phyloP scores from a whole-genome alignment of 2,113 vertebrate species.

The Pluvialis apricaria region DNA sequence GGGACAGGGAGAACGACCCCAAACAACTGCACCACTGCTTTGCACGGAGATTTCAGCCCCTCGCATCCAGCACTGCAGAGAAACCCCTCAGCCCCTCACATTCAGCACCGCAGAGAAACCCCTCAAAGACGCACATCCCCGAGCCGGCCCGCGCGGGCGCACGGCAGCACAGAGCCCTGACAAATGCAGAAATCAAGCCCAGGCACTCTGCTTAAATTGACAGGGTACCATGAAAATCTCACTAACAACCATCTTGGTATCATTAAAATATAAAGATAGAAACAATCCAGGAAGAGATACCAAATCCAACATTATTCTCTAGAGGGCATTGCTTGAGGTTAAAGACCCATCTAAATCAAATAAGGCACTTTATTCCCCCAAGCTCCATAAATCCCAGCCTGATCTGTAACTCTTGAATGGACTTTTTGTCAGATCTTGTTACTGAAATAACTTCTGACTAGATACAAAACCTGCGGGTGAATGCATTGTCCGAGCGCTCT shows the following conservation, averaged over 20 bases:
- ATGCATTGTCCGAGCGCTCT: neutral
- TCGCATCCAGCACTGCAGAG: neutral
- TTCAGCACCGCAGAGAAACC: neutral
- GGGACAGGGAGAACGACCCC: neutral
- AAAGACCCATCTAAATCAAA: constrained; percentile 45
- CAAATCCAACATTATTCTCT: constrained; percentile 11
- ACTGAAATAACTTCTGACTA: constrained; percentile 33
- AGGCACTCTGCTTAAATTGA: neutral
- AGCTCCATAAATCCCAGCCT: constrained; percentile 21
- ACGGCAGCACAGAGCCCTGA: neutral
- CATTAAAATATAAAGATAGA: constrained; percentile 40
- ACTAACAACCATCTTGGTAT: neutral
- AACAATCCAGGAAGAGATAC: neutral
- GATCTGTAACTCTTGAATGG: constrained; percentile 17
- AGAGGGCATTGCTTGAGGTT: neutral
- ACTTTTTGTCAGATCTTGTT: constrained; percentile 49
- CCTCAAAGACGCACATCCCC: neutral
- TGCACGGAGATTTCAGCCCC: neutral
- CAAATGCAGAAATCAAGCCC: neutral
- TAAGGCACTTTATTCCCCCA: constrained; percentile 27
- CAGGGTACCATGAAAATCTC: constrained; percentile 15
- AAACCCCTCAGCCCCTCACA: neutral
- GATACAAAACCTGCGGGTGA: neutral
- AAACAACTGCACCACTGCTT: neutral
- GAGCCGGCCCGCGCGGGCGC: rapidly evolving